Percentiles rank a stretch among this genome's conserved stretches.
These are phyloP conservation scores for Actinia equina DNA, from an alignment of 64 coral and sea anemone species.

Conservation along the genomic window DNA sequence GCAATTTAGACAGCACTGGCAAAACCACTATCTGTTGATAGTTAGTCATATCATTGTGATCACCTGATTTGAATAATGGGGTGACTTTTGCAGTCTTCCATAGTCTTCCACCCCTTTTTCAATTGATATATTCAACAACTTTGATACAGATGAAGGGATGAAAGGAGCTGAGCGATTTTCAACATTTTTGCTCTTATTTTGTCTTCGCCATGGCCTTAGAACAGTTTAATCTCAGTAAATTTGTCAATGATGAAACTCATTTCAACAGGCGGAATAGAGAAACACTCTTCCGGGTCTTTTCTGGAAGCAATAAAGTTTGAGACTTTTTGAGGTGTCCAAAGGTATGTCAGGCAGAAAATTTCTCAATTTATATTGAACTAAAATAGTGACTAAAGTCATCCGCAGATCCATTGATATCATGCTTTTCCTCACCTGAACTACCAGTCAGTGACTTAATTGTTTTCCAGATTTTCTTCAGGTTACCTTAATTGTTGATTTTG, in stretches of 20 bases:
- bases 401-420: neutral
- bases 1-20: constrained; percentile 17
- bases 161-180: too few species aligned
- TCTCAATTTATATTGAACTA: constrained; percentile 26
- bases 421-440: neutral
- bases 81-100: constrained; percentile 37
- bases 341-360: constrained; percentile 12
- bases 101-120: neutral
- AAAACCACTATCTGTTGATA: constrained; percentile 28
- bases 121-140: too few species aligned
- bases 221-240: neutral
- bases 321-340: constrained; percentile 4
- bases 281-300: constrained; percentile 18
- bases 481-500: constrained; percentile 33
- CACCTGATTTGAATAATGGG: constrained; percentile 28
- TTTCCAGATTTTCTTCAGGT: constrained; percentile 50
- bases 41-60: neutral
- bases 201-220: constrained; percentile 33
- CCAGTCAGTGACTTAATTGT: constrained; percentile 30
- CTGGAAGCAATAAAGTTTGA: constrained; percentile 42
- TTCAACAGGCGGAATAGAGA: constrained; percentile 36
- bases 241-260: constrained; percentile 8
- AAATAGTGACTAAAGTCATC: constrained; percentile 41
- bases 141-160: too few species aligned
- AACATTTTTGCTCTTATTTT: too few species aligned